Evolutionary conservation across 2,797 vertebrate genomes (phyloP), one percentile per base, ranked within the genome.

Genomic region (Australoheros facetus): DNA sequence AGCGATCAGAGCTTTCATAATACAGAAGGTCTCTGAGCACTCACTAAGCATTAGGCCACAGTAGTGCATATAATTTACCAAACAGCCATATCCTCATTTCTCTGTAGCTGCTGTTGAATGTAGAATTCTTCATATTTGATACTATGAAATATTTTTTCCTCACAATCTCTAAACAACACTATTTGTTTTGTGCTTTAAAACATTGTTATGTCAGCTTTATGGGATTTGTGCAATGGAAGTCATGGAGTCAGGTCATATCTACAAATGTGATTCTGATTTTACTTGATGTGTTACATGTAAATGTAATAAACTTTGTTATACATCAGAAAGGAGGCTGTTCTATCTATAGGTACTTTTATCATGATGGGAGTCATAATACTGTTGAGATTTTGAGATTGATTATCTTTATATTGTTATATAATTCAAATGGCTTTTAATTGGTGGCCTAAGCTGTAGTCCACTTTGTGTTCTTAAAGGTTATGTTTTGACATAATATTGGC

Each of bases 1-100:
- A 62, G 73, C 71, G 53, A 81, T 78, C 60, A 54, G 42, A 86
- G 73, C 55, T 75, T 86, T 80, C 19, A 76, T 53, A 58, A 54
- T 56, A 77, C 59, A 64, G 51, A 74, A 39, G 48, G 32, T 77
- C 34, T 86, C 75, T 3, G 4, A 75, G 48, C 75, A 72, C 76
- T 71, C 60, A 76, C 19, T 78, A 34, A 77, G 34, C 69, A 76
- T 21, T 17, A 73, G 56, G 71, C 75, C 71, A 69, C 81, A 76
- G 73, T 28, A 26, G 71, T 75, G 76, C 54, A 19, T 59, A 11
- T 71, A 9, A 76, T 85, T 81, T 45, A 73, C 21, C 48, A 78
- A 75, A 84, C 53, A 73, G 32, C 56, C 0, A 0, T 77, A 34
- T 75, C 30, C 81, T 76, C 42, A 54, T 66, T 13, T 71, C 28